A percentile compares a stretch with the other conserved stretches of the same genome.
Conservation (phyloP, 2,888 invertebrate species). For the Lasioglossum villosulum region DNA sequence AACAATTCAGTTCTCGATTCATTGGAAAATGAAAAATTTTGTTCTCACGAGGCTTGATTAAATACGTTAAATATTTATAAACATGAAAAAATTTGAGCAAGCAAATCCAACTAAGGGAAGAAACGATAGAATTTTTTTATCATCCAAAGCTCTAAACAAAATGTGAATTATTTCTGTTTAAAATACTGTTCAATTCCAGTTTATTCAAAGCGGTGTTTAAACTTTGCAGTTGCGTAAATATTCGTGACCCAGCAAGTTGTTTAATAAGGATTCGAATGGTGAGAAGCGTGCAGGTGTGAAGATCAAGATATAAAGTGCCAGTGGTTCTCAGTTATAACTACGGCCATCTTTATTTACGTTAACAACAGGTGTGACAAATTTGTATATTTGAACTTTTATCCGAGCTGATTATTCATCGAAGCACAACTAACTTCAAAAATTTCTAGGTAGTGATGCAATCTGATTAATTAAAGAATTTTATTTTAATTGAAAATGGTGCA, state of each 20-base stretch:
- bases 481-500: neutral
- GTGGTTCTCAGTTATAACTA: neutral
- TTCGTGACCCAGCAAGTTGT: constrained; percentile 16
- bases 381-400: neutral
- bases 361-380: neutral
- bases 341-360: neutral
- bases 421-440: too few species aligned
- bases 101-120: neutral
- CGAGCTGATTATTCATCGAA: too few species aligned
- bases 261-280: constrained; percentile 29
- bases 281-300: constrained; percentile 41
- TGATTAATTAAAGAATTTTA: neutral
- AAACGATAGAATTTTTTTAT: neutral
- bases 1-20: neutral
- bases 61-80: neutral
- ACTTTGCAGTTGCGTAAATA: neutral
- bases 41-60: neutral
- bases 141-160: neutral
- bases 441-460: neutral
- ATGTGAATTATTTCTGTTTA: neutral
- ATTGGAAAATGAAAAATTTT: neutral
- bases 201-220: neutral
- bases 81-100: neutral
- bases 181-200: too few species aligned
- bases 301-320: constrained; percentile 18